Conservation (phyloP, 2,113 vertebrate genomes). For the Rhabdornis inornatus region DNA sequence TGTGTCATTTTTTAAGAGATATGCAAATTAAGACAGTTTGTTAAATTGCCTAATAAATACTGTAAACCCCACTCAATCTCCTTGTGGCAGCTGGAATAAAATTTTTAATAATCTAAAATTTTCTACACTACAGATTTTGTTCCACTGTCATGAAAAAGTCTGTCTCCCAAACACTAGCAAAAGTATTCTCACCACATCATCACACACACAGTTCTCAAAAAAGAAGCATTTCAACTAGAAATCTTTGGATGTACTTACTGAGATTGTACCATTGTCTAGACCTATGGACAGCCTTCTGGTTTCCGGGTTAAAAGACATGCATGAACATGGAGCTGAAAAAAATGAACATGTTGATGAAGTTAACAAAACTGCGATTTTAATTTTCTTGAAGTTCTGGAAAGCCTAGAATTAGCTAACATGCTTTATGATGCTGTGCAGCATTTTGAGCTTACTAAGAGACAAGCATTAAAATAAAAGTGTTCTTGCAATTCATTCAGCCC, state of each 20-base stretch:
- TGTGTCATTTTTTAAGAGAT: background rate
- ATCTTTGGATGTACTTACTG: conserved; percentile 85
- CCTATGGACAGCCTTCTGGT: conserved; percentile 95
- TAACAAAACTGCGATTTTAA: conserved; percentile 68
- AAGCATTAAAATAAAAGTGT: background rate
- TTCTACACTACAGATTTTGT: background rate
- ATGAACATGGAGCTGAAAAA: conserved; percentile 90
- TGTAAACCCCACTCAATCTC: background rate
- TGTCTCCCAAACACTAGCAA: conserved; percentile 17
- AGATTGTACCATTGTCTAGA: conserved; percentile 93
- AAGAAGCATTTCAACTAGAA: conserved; percentile 72
- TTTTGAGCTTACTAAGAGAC: background rate
- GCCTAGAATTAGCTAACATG: conserved; percentile 39
- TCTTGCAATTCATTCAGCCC: conserved; percentile 30
- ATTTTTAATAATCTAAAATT: background rate
- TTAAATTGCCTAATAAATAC: background rate
- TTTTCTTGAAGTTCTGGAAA: conserved; percentile 50
- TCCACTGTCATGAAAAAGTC: background rate
- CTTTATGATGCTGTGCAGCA: background rate
- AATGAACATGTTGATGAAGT: conserved; percentile 79
- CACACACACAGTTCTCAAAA: conserved; percentile 48
- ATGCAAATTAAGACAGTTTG: background rate
- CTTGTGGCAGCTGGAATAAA: background rate
- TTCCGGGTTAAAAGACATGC: conserved; percentile 98
- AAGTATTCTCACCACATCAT: conserved; percentile 51